phyloP scores from a whole-genome alignment of 2,888 invertebrate genomes.

The Drosophila niveifrons region DNA sequence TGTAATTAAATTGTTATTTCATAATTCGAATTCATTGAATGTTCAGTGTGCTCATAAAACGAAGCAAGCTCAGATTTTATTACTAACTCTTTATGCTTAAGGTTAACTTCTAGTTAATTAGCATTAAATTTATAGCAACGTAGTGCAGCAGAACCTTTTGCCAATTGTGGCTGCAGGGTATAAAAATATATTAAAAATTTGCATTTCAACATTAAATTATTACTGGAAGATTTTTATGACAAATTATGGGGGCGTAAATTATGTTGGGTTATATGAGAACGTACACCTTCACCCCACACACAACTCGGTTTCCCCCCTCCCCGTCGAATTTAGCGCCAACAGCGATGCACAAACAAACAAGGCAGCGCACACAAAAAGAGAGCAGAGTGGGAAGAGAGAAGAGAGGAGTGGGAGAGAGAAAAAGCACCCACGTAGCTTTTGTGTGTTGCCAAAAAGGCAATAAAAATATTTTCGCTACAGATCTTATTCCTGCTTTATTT shows the following conservation, averaged over 20 bases:
- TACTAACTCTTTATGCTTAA: neutral
- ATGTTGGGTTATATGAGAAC: constrained; percentile 67
- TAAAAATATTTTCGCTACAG: constrained; percentile 80
- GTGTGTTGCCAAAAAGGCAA: constrained; percentile 75
- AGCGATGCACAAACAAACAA: constrained; percentile 51
- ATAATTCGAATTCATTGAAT: too few species aligned
- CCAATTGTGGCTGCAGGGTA: constrained; percentile 34
- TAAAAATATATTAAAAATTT: constrained; percentile 77
- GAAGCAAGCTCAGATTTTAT: neutral
- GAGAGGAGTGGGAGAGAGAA: neutral
- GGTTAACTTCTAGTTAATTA: neutral
- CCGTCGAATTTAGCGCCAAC: constrained; percentile 8
- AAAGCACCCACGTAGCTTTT: constrained; percentile 48
- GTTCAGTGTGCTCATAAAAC: too few species aligned
- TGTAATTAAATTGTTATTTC: neutral
- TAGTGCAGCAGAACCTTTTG: constrained; percentile 3
- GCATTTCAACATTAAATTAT: constrained; percentile 81
- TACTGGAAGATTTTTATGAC: constrained; percentile 83
- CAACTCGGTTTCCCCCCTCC: neutral
- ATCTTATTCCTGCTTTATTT: constrained; percentile 78
- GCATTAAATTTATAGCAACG: neutral
- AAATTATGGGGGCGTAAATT: constrained; percentile 84
- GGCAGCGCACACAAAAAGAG: constrained; percentile 16
- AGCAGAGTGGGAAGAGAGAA: neutral
- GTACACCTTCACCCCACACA: neutral